A percentile compares a stretch with the other conserved stretches of the same genome.
phyloP scores from a whole-genome alignment of 2,888 invertebrate species.

The Euzophera pinguis region DNA sequence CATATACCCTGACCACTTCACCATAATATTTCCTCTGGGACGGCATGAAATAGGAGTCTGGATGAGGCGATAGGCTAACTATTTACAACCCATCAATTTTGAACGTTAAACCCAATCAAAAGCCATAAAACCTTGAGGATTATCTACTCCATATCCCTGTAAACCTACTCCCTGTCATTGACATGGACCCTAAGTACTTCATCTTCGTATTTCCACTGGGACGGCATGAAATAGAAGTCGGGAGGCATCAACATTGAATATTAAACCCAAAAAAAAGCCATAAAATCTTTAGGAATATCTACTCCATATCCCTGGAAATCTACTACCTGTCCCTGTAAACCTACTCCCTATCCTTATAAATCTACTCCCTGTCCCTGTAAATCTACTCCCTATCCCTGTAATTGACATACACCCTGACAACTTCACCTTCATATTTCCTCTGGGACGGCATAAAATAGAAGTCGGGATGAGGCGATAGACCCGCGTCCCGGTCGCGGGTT shows the following conservation, averaged over 20 bases:
- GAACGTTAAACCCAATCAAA: too few species aligned
- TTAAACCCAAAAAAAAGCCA: too few species aligned
- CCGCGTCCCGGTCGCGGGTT: constrained; percentile 35
- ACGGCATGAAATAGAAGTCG: constrained; percentile 97
- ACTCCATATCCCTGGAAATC: too few species aligned
- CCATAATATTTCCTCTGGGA: constrained; percentile 96
- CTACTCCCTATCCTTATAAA: too few species aligned
- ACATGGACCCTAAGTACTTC: constrained; percentile 77
- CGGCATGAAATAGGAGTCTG: constrained; percentile 97
- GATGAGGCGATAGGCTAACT: constrained; percentile 76
- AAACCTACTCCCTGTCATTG: constrained; percentile 28
- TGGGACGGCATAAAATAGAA: constrained; percentile 98
- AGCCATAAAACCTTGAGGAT: too few species aligned
- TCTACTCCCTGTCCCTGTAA: too few species aligned
- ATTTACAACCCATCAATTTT: too few species aligned
- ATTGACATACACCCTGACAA: constrained; percentile 54
- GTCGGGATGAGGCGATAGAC: constrained; percentile 83
- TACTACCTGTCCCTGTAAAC: too few species aligned
- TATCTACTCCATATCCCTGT: too few species aligned
- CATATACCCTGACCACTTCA: constrained; percentile 77
- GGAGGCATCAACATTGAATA: too few species aligned
- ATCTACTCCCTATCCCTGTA: constrained; percentile 27
- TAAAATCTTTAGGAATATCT: too few species aligned
- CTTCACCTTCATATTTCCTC: constrained; percentile 94
- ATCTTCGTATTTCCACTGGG: constrained; percentile 95